Evolutionary conservation across 1,140 invertebrate species (phyloP), one percentile per base, ranked within the genome.

Genomic region (Nephila pilipes): DNA sequence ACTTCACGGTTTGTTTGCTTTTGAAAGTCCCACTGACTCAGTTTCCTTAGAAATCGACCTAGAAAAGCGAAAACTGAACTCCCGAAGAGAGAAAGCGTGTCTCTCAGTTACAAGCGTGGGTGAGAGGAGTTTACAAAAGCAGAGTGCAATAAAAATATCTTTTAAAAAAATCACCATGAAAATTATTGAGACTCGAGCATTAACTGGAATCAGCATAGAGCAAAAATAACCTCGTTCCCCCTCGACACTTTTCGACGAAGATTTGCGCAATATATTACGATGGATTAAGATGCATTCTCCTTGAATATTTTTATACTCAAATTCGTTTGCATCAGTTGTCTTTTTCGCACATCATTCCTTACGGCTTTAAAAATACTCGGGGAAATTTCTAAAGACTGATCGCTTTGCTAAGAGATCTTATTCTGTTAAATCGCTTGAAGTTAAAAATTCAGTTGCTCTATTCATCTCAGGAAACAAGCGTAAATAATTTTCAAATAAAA

Each of bases 1-100:
- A 69, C 65, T 69, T 69, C n/a, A 69, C 63, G 65, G 12, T 75
- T 75, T 75, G 69, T 75, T 75, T 32, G 69, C 29, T 75, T 14
- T 5, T 4, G 25, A 18, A 36, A 75, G 69, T 32, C 29, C 69
- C 69, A 14, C 69, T 75, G 69, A 75, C 69, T 75, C 69, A 75
- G 14, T 75, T 75, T 25, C 69, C 29, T 29, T 14, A 36, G 65
- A 75, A 36, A 36, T 29, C 65, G 69, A 75, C 69, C 69, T 75
- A 29, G 29, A 75, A 75, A 75, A 36, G 16, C 25, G 69, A 75
- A 29, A 75, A 75, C 16, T 12, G 6, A 75, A 75, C 32, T 16
- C 20, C 69, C 36, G 10, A 29, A 29, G 69, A 36, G 0, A 75
- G 32, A 29, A 32, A 29, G 29, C 32, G 65, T 18, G 14, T 75